Percentiles rank a stretch among this genome's conserved stretches.
Evolutionary conservation across 2,113 vertebrate species (phyloP).

Genomic region (Crotalus helleri): DNA sequence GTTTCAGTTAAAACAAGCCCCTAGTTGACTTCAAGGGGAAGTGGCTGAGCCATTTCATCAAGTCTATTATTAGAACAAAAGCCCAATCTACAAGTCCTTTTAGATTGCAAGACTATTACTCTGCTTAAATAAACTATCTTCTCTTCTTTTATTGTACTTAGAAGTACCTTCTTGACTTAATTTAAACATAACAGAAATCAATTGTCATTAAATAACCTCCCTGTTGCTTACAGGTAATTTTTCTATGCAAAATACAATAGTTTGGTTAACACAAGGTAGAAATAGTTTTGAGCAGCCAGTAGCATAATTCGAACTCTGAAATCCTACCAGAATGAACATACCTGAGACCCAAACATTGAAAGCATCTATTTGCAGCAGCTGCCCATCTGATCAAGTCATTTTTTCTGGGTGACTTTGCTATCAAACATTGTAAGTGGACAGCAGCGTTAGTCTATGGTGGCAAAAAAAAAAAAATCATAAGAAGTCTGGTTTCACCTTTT

Average conservation of each 20-base stretch:
- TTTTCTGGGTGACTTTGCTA: background rate
- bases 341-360: background rate
- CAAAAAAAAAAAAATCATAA: background rate
- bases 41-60: constrained; percentile 33
- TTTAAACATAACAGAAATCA: constrained; percentile 48
- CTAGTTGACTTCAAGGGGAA: constrained; percentile 30
- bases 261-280: constrained; percentile 36
- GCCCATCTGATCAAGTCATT: background rate
- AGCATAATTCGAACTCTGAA: background rate
- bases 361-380: background rate
- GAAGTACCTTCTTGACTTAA: constrained; percentile 25
- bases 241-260: constrained; percentile 28
- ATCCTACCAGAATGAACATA: background rate
- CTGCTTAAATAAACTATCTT: constrained; percentile 44
- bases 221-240: constrained; percentile 46
- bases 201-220: constrained; percentile 42
- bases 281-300: background rate
- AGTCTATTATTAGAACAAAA: constrained; percentile 48
- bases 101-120: constrained; percentile 46
- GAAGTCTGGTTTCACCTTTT: background rate
- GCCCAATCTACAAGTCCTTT: constrained; percentile 11
- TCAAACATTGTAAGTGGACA: background rate
- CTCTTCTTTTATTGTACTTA: constrained; percentile 23
- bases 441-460: background rate
- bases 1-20: constrained; percentile 6